Conservation (phyloP, 2,797 vertebrate species). For the Bryconaethiops microstoma region DNA sequence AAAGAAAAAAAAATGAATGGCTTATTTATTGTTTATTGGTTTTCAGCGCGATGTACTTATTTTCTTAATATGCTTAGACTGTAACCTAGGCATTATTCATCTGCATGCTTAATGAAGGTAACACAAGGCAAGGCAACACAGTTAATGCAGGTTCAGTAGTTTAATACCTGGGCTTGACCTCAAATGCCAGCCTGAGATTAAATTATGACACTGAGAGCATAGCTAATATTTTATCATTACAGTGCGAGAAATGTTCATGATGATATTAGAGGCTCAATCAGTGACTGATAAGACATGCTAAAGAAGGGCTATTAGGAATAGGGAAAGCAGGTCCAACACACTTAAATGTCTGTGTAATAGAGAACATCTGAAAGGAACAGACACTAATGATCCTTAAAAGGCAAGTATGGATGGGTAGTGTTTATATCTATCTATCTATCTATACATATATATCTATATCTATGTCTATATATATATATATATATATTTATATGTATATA, state of each 20-base stretch:
- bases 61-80: neutral
- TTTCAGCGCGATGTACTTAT: neutral
- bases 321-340: conserved; percentile 71
- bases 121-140: conserved; percentile 4
- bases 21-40: no score
- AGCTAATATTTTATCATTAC: conserved; percentile 82
- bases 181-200: conserved; percentile 68
- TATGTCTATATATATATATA: no score
- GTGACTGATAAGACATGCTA: conserved; percentile 73
- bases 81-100: neutral
- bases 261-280: conserved; percentile 76
- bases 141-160: conserved; percentile 40
- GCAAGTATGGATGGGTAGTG: conserved; percentile 20
- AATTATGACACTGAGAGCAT: conserved; percentile 69
- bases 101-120: neutral
- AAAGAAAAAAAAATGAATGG: no score
- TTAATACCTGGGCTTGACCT: conserved; percentile 69
- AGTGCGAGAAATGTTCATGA: conserved; percentile 70
- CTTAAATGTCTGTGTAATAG: conserved; percentile 70
- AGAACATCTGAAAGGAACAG: conserved; percentile 72
- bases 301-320: conserved; percentile 69
- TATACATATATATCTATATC: neutral
- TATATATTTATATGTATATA: neutral
- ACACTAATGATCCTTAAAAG: conserved; percentile 68
- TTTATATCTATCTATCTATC: neutral